A percentile compares a stretch with the other conserved stretches of the same genome.
Conservation (phyloP, 2,113 vertebrate genomes). For the Pungitius pungitius region DNA sequence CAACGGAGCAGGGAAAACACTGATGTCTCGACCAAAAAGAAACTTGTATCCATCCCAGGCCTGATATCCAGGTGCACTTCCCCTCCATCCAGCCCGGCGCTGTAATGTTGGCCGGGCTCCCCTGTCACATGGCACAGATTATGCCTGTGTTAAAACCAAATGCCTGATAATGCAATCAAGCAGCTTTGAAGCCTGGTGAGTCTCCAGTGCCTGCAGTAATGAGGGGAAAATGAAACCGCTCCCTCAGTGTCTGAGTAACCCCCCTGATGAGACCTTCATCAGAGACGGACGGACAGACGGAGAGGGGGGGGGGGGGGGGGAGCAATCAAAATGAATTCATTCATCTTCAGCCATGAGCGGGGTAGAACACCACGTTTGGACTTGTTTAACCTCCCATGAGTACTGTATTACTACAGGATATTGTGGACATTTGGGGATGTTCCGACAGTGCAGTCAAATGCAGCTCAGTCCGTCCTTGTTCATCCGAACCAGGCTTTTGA, state of each 20-base stretch:
- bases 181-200: constrained; percentile 72
- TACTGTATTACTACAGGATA: background rate
- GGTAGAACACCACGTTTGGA: background rate
- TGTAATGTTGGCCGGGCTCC: constrained; percentile 36
- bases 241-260: constrained; percentile 62
- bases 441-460: background rate
- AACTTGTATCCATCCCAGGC: background rate
- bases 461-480: background rate
- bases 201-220: constrained; percentile 72
- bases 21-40: background rate
- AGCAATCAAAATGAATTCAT: constrained; percentile 29
- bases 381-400: background rate
- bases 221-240: constrained; percentile 72
- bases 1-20: background rate
- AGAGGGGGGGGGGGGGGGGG: constrained; percentile 5
- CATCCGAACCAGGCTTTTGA: background rate
- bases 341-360: constrained; percentile 31
- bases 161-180: constrained; percentile 75
- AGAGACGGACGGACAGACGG: constrained; percentile 6
- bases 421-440: background rate
- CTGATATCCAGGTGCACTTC: constrained; percentile 2
- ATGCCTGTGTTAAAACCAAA: constrained; percentile 57
- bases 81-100: constrained; percentile 15
- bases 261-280: constrained; percentile 64
- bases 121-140: constrained; percentile 62